Conservation (phyloP, 1,140 invertebrate genomes). For the Trinorchestia longiramus region DNA sequence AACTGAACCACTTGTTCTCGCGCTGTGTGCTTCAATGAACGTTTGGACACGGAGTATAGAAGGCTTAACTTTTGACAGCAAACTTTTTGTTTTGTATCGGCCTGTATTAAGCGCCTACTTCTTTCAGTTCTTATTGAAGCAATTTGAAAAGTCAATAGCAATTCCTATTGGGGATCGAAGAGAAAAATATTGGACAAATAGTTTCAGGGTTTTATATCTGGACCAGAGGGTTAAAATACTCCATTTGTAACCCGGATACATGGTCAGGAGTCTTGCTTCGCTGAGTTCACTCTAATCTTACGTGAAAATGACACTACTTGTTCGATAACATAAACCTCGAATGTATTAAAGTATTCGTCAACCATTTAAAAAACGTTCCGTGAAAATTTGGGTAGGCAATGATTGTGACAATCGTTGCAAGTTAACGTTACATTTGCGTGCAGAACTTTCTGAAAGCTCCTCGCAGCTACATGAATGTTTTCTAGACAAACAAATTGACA, state of each 20-base stretch:
- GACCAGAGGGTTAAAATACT: background rate
- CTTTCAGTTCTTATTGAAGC: slow-evolving; percentile 31
- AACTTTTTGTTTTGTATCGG: background rate
- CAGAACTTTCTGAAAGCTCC: no score
- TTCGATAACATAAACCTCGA: no score
- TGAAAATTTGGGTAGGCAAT: no score
- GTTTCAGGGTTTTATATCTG: slow-evolving; percentile 15
- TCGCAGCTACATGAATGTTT: no score
- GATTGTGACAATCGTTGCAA: no score
- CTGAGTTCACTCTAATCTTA: no score
- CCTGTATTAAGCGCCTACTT: background rate
- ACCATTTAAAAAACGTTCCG: no score
- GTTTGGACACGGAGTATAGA: background rate
- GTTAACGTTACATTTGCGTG: no score
- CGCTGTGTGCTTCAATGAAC: background rate
- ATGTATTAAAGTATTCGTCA: no score
- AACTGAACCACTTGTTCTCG: background rate
- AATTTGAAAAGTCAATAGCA: slow-evolving; percentile 47
- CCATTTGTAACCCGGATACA: background rate
- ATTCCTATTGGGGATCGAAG: slow-evolving; percentile 25
- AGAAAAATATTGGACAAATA: slow-evolving; percentile 41
- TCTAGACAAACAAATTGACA: no score
- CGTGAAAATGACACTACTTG: no score
- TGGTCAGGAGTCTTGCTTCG: no score
- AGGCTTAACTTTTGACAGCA: background rate